Conservation (phyloP, 2,113 vertebrate species). For the Ceyx cyanopectus region DNA sequence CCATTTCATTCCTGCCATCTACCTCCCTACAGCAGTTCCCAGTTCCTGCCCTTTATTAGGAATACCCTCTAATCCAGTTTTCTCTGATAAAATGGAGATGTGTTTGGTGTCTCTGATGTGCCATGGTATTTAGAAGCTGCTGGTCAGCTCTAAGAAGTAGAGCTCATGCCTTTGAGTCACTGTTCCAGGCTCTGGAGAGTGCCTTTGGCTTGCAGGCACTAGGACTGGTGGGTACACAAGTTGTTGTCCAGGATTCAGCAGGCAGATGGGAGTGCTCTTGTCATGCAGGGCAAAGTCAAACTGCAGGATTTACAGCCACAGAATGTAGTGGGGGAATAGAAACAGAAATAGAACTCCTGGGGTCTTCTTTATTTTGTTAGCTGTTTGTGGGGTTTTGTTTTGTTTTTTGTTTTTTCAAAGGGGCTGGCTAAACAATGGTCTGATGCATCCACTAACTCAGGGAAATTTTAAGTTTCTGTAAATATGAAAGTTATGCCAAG, state of each 20-base stretch:
- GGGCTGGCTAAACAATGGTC: not conserved
- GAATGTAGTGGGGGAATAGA: not conserved
- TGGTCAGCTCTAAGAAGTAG: not conserved
- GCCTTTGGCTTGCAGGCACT: not conserved
- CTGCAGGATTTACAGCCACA: not conserved
- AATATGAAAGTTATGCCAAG: conserved; percentile 1
- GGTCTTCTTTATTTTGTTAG: no score
- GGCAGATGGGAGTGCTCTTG: not conserved
- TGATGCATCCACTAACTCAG: conserved; percentile 50
- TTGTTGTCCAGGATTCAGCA: not conserved
- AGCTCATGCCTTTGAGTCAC: not conserved
- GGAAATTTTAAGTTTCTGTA: conserved; percentile 59
- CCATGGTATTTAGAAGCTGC: not conserved
- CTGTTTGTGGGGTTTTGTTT: no score
- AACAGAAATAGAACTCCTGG: not conserved
- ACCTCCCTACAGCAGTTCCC: not conserved
- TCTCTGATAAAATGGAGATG: not conserved
- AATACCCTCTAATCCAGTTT: not conserved
- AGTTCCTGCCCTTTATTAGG: not conserved
- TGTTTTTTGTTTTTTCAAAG: not conserved
- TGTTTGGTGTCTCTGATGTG: not conserved
- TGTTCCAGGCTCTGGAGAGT: not conserved
- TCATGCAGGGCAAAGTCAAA: not conserved
- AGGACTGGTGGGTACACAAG: not conserved
- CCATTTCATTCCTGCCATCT: not conserved